Evolutionary conservation across 2,888 invertebrate genomes (phyloP).

Genomic region (Polydrusus tereticollis): DNA sequence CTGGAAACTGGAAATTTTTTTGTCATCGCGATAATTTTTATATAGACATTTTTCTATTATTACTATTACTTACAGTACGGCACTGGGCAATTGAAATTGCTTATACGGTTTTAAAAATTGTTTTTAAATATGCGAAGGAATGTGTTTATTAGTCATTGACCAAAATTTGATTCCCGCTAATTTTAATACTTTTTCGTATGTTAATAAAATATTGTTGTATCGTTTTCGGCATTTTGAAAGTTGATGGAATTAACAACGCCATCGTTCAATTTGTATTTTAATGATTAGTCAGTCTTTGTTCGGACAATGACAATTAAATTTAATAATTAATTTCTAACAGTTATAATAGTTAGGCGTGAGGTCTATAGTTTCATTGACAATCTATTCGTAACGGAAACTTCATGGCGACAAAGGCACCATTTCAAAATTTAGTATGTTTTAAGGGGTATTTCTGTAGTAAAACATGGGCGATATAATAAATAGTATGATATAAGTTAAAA

Average conservation of each 20-base stretch:
- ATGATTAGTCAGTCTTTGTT: not conserved
- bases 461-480: no score
- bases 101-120: conserved; percentile 15
- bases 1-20: no score
- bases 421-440: no score
- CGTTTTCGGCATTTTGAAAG: conserved; percentile 13
- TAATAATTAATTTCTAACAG: not conserved
- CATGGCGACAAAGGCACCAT: no score
- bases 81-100: conserved; percentile 1
- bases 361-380: no score
- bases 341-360: not conserved
- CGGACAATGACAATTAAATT: not conserved
- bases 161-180: conserved; percentile 26
- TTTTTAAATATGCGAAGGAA: conserved; percentile 30
- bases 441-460: no score
- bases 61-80: no score
- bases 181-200: conserved; percentile 35
- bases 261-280: not conserved
- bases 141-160: conserved; percentile 33
- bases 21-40: no score
- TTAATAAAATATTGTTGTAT: conserved; percentile 21
- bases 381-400: no score
- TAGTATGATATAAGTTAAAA: no score
- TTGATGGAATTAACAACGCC: not conserved
- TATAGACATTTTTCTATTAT: no score